A percentile compares a stretch with the other conserved stretches of the same genome.
Evolutionary conservation across 2,797 vertebrate genomes (phyloP).

Genomic region (Micropoecilia bifurca): DNA sequence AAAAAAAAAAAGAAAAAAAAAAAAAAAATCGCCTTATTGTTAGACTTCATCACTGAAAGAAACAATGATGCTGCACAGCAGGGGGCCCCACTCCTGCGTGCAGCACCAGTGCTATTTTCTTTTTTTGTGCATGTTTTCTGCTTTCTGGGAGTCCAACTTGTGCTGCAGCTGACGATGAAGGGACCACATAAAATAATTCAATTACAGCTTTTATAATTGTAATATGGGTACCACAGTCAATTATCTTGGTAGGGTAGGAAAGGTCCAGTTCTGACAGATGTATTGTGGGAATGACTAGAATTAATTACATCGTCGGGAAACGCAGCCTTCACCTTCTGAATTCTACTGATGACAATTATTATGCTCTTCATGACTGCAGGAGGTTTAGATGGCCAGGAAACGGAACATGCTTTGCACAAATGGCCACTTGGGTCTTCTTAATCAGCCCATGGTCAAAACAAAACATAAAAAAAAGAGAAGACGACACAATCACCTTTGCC

Average conservation of each 20-base stretch:
- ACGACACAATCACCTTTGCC: slow-evolving; percentile 68
- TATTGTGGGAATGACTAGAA: slow-evolving; percentile 42
- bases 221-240: slow-evolving; percentile 50
- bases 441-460: slow-evolving; percentile 62
- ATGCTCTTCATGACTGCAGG: slow-evolving; percentile 28
- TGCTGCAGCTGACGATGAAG: slow-evolving; percentile 34
- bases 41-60: slow-evolving; percentile 5
- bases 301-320: slow-evolving; percentile 45
- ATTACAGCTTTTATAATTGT: slow-evolving; percentile 36
- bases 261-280: slow-evolving; percentile 43
- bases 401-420: slow-evolving; percentile 51
- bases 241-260: slow-evolving; percentile 25
- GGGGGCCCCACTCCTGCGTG: not conserved
- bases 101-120: not conserved
- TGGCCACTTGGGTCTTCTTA: slow-evolving; percentile 71
- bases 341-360: slow-evolving; percentile 36
- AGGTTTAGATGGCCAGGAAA: slow-evolving; percentile 24
- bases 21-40: slow-evolving; percentile 20
- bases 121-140: slow-evolving; percentile 16
- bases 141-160: slow-evolving; percentile 17
- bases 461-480: slow-evolving; percentile 53
- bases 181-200: slow-evolving; percentile 42
- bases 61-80: not conserved
- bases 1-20: slow-evolving; percentile 5
- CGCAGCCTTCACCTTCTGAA: slow-evolving; percentile 14